Evolutionary conservation across 2,888 invertebrate species (phyloP).

Genomic region (Habroteleia sp.): DNA sequence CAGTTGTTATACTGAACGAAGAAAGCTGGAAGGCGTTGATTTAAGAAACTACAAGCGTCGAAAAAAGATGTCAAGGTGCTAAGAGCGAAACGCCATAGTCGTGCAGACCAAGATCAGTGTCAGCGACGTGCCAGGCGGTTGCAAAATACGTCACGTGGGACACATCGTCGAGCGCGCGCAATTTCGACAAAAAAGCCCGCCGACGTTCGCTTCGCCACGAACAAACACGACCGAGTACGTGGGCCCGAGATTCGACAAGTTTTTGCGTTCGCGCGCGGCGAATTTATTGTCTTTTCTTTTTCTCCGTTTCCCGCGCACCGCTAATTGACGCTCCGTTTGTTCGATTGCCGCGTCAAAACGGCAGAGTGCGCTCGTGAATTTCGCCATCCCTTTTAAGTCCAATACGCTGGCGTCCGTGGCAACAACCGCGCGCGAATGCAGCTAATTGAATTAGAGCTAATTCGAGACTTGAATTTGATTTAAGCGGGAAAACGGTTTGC

Average conservation of each 20-base stretch:
- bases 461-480: conserved; percentile 32
- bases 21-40: too few relatives aligned
- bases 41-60: conserved; percentile 11
- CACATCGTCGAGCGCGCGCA: not conserved
- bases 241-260: conserved; percentile 6
- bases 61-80: conserved; percentile 55
- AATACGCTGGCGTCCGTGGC: conserved; percentile 15
- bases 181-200: not conserved
- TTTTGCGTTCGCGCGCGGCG: conserved; percentile 1
- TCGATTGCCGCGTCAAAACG: too few relatives aligned
- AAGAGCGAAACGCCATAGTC: conserved; percentile 41
- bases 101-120: conserved; percentile 39
- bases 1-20: too few relatives aligned
- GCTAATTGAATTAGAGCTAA: conserved; percentile 36
- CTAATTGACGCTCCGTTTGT: too few relatives aligned
- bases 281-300: too few relatives aligned
- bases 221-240: conserved; percentile 14
- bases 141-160: conserved; percentile 29
- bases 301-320: too few relatives aligned
- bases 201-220: conserved; percentile 14
- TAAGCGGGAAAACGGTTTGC: not conserved
- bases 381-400: conserved; percentile 21
- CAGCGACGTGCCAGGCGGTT: conserved; percentile 19
- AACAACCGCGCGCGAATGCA: conserved; percentile 12
- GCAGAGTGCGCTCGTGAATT: too few relatives aligned